Base-by-base conservation (phyloP, 2,888 invertebrate species). In the Caenorhabditis sp. region DNA sequence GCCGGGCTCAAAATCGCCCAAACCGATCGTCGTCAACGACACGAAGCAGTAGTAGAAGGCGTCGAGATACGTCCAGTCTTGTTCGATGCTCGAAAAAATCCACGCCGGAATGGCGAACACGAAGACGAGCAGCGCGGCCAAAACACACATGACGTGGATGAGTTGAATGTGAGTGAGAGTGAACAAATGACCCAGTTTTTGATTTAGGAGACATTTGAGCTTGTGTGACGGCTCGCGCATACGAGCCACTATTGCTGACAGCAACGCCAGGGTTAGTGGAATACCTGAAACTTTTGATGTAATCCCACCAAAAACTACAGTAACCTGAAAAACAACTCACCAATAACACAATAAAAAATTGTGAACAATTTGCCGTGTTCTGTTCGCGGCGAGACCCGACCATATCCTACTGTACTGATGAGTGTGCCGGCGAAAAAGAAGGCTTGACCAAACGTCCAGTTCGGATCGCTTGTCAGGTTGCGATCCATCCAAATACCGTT, bases 31-130 rank as follows among this genome's bases (percentile, higher is more conserved):
- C 26, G 94, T 94, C 78, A 95, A 90, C 17, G 94, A 94, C 83
- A 95, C 93, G 90, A 94, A 94, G 89, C 94, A 94, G 89, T 94
- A 95, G 89, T 95, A 95, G 86, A 95, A 91, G 0, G 94, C 92
- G 89, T 95, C 95, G 78, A 95, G 90, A 88, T 92, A 93, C 88
- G 92, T 92, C 86, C 85, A 86, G 36, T 84, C 84, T 19, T 75
- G 55, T 64, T 95, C 95, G 73, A 95, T 88, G 58, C 89, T 88
- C 21, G 92, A 91, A 89, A 94, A 94, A 57, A 92, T 89, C 36
- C 90, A 91, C 0, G 94, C 93, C 0, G 95, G 95, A 55, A 93
- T 89, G 65, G 93, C 89, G 87, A 93, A 91, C 89, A 93, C 92
- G 83, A 93, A 88, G 55, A 92, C 88, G 43, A 91, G 79, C 17